Evolutionary conservation across 2,888 invertebrate species (phyloP), one percentile per base, ranked within the genome.

Genomic region (Agrotis exclamationis): DNA sequence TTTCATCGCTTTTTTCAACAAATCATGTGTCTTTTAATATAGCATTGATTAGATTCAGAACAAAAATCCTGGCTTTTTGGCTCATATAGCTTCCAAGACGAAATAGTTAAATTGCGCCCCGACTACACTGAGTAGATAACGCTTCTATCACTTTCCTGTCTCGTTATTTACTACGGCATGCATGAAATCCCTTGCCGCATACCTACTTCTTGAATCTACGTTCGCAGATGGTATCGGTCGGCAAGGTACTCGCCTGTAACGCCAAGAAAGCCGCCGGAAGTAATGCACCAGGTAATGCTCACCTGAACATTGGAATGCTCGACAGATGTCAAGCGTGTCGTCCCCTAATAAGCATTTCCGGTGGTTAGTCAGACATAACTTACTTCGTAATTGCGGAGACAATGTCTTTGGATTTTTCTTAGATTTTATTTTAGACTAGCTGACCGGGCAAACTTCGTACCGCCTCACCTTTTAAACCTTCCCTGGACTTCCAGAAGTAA

Each of bases 241-340:
- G 33, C 11, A 45, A 48, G n/a, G 18, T 18, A 71, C 54, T 70
- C 24, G 54, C 20, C n/a, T 70, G 54, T 54, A 72, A 57, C 20
- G 20, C 51, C 20, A 75, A 47, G 47, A 76, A 65, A 73, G 20
- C 28, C 6, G 18, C 50, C 58, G 66, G 48, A 58, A 50, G 48
- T 59, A 51, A 48, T n/a, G 33, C 18, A 22, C 20, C 7, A 20
- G 47, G 20, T 68, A 45, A 67, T 62, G 47, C 48, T 63, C 59
- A 81, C 71, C 79, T 78, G 82, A 64, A 62, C 65, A 70, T 70
- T 70, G 70, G 64, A 82, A 71, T 81, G 63, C 50, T 78, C 53
- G 50, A 54, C 82, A 82, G 67, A 82, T 82, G 72, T 78, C 82
- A 82, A 71, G 82, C 80, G 74, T 73, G 64, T 67, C 67, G 70